These are phyloP conservation scores for Drosophila paracracens DNA, from an alignment of 2,888 invertebrate genomes.

Conservation along the genomic window DNA sequence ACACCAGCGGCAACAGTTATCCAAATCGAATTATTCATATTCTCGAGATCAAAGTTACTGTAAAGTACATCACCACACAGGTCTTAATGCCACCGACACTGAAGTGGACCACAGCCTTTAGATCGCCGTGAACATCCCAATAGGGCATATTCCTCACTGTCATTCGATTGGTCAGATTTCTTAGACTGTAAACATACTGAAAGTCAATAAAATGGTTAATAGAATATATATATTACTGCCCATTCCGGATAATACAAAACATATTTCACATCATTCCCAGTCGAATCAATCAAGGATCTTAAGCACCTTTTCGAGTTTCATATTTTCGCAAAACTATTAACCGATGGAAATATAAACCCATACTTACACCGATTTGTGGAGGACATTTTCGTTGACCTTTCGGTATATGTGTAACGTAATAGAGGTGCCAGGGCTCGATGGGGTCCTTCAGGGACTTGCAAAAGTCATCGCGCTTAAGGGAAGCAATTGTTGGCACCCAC, in stretches of 20 bases:
- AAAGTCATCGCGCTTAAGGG: constrained; percentile 40
- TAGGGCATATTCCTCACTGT: constrained; percentile 39
- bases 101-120: constrained; percentile 49
- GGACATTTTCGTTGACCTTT: constrained; percentile 41
- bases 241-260: neutral
- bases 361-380: constrained; percentile 52
- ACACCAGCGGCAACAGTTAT: neutral
- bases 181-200: constrained; percentile 41
- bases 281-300: neutral
- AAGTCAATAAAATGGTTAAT: neutral
- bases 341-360: neutral
- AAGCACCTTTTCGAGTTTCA: neutral
- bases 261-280: neutral
- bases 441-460: constrained; percentile 48
- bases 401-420: constrained; percentile 26
- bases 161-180: constrained; percentile 50
- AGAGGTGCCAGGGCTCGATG: constrained; percentile 41
- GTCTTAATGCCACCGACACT: constrained; percentile 25
- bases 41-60: neutral
- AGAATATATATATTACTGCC: neutral
- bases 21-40: constrained; percentile 1
- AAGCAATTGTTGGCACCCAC: constrained; percentile 43
- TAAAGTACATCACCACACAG: constrained; percentile 28
- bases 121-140: constrained; percentile 40
- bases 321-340: neutral